Conservation (phyloP, 2,888 invertebrate species). For the Dione vanillae region DNA sequence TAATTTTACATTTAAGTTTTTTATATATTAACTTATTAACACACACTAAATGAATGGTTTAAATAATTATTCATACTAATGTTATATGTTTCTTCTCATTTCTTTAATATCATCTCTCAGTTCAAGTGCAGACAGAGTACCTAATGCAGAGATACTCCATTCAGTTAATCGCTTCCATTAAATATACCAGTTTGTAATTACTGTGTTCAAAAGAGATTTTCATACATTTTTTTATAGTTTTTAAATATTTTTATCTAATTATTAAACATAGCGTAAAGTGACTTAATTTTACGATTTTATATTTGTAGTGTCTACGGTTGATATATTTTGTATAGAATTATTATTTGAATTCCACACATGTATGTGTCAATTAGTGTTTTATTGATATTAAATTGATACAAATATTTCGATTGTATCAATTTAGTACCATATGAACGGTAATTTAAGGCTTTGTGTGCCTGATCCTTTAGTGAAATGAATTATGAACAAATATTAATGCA, state of each 20-base stretch:
- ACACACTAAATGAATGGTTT: neutral
- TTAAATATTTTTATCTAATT: neutral
- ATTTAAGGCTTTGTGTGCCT: neutral
- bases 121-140: neutral
- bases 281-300: neutral
- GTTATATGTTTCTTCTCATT: neutral
- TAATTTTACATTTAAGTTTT: neutral
- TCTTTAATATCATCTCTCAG: neutral
- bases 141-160: neutral
- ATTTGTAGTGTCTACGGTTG: neutral
- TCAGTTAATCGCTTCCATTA: neutral
- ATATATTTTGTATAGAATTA: constrained; percentile 3
- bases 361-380: neutral
- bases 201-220: constrained; percentile 17
- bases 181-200: constrained; percentile 1
- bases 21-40: neutral
- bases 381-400: constrained; percentile 2
- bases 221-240: neutral
- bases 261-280: neutral
- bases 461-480: neutral
- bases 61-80: neutral
- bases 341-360: neutral
- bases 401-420: neutral
- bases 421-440: neutral
- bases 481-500: neutral